Evolutionary conservation across 1,140 invertebrate genomes (phyloP).

Genomic region (Mamestra configurata): DNA sequence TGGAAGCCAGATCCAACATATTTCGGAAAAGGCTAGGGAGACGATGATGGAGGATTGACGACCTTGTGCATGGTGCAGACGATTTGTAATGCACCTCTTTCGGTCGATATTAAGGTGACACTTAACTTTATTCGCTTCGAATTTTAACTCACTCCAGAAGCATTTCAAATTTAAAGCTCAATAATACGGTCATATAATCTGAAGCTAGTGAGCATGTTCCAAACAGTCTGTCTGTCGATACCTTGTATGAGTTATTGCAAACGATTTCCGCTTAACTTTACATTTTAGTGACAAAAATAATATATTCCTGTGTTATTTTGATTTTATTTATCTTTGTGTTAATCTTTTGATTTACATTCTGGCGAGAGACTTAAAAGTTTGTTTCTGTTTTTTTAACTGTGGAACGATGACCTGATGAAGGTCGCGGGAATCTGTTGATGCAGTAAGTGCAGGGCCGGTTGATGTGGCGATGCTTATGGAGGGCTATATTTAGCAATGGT

Average conservation of each 20-base stretch:
- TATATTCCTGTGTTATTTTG: neutral
- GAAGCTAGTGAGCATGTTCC: neutral
- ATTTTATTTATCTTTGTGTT: conserved; percentile 7
- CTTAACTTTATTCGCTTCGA: too few species aligned
- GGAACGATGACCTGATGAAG: too few species aligned
- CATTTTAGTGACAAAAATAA: conserved; percentile 31
- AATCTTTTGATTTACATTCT: conserved; percentile 32
- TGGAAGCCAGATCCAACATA: too few species aligned
- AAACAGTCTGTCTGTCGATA: conserved; percentile 21
- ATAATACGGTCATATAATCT: neutral
- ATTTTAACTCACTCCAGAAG: neutral
- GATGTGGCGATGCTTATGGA: too few species aligned
- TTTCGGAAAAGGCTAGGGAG: too few species aligned
- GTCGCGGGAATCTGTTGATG: too few species aligned
- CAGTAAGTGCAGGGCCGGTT: too few species aligned
- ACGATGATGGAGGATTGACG: too few species aligned
- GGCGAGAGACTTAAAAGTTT: neutral
- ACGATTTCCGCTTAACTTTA: conserved; percentile 21
- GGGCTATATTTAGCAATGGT: too few species aligned
- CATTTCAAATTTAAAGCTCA: neutral
- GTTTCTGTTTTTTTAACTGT: neutral
- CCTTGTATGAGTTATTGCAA: neutral
- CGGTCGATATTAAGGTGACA: too few species aligned
- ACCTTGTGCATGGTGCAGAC: too few species aligned
- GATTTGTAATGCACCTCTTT: too few species aligned